phyloP scores from a whole-genome alignment of 1,140 invertebrate species.

The Lordiphosa stackelbergi region DNA sequence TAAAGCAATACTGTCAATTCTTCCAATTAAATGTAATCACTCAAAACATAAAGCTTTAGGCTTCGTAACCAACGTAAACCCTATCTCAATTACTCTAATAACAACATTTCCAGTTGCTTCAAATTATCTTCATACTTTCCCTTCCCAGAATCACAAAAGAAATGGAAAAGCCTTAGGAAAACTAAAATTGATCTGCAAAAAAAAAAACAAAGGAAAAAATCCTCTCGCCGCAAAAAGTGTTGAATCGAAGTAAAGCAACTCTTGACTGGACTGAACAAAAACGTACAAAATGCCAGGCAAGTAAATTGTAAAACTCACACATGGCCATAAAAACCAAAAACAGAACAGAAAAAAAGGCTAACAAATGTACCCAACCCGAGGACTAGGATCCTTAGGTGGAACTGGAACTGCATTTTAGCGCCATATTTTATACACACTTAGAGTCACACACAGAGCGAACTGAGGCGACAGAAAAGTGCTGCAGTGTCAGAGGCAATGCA shows the following conservation, averaged over 20 bases:
- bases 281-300: conserved; percentile 34
- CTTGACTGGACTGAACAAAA: conserved; percentile 28
- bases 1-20: too few relatives aligned
- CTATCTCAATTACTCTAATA: too few relatives aligned
- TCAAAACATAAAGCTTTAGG: too few relatives aligned
- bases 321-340: conserved; percentile 66
- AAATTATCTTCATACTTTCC: too few relatives aligned
- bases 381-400: conserved; percentile 9
- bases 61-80: too few relatives aligned
- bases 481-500: conserved; percentile 69
- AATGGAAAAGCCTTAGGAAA: too few relatives aligned
- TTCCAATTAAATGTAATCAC: too few relatives aligned
- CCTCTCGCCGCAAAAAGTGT: too few relatives aligned
- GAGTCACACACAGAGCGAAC: conserved; percentile 56
- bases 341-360: conserved; percentile 26
- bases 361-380: conserved; percentile 42
- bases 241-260: conserved; percentile 48
- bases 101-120: too few relatives aligned
- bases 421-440: conserved; percentile 75
- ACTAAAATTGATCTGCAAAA: too few relatives aligned
- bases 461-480: conserved; percentile 24
- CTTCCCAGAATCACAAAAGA: too few relatives aligned
- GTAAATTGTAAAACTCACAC: conserved; percentile 69
- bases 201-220: too few relatives aligned
- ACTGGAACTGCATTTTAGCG: conserved; percentile 66